A percentile compares a stretch with the other conserved stretches of the same genome.
phyloP scores from a whole-genome alignment of 1,140 invertebrate genomes.

The Watersipora subatra region DNA sequence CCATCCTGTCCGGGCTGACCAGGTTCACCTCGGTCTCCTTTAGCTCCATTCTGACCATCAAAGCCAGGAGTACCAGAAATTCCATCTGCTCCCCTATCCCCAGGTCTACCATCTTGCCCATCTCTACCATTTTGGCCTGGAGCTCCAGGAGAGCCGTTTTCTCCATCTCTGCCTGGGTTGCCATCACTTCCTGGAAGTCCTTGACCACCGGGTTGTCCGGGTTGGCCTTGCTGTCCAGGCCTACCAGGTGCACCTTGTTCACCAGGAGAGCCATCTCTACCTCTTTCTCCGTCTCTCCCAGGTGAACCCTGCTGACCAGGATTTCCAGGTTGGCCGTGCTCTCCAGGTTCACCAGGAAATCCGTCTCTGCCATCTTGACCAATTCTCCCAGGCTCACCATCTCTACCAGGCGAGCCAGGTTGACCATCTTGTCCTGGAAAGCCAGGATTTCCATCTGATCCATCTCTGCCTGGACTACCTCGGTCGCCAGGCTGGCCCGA shows the following conservation, averaged over 20 bases:
- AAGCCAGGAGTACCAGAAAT: background rate
- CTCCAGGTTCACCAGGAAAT: background rate
- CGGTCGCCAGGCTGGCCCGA: constrained; percentile 1
- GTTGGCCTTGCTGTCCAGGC: background rate
- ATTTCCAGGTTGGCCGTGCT: constrained; percentile 18
- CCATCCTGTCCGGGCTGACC: background rate
- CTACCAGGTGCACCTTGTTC: background rate
- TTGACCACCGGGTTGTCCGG: constrained; percentile 6
- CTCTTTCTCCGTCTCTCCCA: constrained; percentile 18
- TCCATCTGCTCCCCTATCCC: background rate
- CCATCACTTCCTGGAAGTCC: constrained; percentile 3
- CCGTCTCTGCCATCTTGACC: background rate
- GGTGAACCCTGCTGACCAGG: constrained; percentile 19
- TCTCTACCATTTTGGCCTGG: background rate
- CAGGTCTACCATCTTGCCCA: background rate
- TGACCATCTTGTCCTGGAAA: background rate
- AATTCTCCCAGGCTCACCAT: background rate
- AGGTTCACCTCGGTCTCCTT: background rate
- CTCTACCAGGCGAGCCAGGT: background rate
- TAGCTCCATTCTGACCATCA: background rate
- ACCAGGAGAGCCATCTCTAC: constrained; percentile 20
- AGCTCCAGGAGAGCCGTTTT: background rate
- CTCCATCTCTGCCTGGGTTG: background rate
- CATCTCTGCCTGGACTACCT: background rate
- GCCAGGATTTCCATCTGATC: background rate